Base-by-base conservation (phyloP, 2,797 vertebrate species). In the Gouania willdenowi region DNA sequence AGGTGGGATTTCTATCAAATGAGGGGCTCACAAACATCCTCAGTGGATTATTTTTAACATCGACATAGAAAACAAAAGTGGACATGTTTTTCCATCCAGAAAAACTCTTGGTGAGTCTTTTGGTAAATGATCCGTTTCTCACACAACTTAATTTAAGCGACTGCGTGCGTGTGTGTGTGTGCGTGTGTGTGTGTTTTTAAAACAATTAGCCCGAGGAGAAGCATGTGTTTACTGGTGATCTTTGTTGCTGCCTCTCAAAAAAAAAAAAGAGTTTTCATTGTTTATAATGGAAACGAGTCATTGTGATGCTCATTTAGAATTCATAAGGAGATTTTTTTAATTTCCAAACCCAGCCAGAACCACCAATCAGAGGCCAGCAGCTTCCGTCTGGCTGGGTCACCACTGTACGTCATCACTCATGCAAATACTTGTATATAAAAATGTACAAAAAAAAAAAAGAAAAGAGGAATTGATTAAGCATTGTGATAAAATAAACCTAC, bases 381-480 rank as follows among this genome's bases (percentile, higher is more conserved):
- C 33, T 10, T 32, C n/a, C 17, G 15, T n/a, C 4, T 36, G 15
- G 9, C 26, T 10, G 23, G 52, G 55, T 36, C 32, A 19, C 26
- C 43, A 40, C 31, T 14, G 5, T 20, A 34, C 19, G 44, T 43
- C 13, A 2, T 32, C 29, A 30, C 42, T 63, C 46, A 20, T 48
- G 34, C 43, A 50, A 42, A 54, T 16, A 20, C 36, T 46, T 81
- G 75, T 81, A 81, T 81, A 80, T 80, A 77, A 26, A 54, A 40
- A 14, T 79, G 63, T 76, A 79, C 13, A 74, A 70, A n/a, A n/a
- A n/a, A n/a, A n/a, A n/a, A n/a, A n/a, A n/a, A n/a, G n/a, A n/a
- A n/a, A 76, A 66, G 23, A 75, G 28, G 62, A 57, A 54, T 67
- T 50, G 37, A 48, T 54, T 69, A 65, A 54, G 6, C 48, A 53